Evolutionary conservation across 2,888 invertebrate species (phyloP).

Genomic region (Meandrusa payeni): DNA sequence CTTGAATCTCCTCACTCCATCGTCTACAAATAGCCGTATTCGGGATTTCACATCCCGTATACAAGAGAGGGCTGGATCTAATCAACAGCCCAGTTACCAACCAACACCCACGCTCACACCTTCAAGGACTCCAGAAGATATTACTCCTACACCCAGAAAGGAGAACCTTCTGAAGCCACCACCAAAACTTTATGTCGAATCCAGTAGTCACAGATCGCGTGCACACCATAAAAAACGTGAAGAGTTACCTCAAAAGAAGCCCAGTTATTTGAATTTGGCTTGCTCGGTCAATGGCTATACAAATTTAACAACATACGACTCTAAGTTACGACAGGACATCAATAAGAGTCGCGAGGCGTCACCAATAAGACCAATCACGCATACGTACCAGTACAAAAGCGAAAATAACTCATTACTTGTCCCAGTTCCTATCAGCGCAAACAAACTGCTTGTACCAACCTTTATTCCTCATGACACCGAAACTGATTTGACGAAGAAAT

Average conservation of each 20-base stretch:
- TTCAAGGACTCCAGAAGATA: slow-evolving; percentile 43
- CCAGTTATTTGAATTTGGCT: slow-evolving; percentile 93
- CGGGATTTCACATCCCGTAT: slow-evolving; percentile 82
- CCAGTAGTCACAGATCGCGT: slow-evolving; percentile 61
- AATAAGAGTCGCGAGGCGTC: slow-evolving; percentile 87
- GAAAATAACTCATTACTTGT: slow-evolving; percentile 68
- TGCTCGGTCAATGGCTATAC: slow-evolving; percentile 96
- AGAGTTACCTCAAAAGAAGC: slow-evolving; percentile 83
- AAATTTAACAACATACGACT: slow-evolving; percentile 92
- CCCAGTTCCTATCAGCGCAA: slow-evolving; percentile 72
- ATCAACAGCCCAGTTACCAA: slow-evolving; percentile 46
- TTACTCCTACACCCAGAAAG: slow-evolving; percentile 42
- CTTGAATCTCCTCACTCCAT: slow-evolving; percentile 82
- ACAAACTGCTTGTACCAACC: slow-evolving; percentile 80
- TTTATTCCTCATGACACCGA: slow-evolving; percentile 73
- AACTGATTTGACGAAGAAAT: slow-evolving; percentile 69
- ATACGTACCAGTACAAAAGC: slow-evolving; percentile 67
- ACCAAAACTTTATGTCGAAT: slow-evolving; percentile 60
- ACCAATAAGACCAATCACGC: slow-evolving; percentile 83
- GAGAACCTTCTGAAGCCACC: slow-evolving; percentile 69
- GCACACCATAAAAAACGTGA: slow-evolving; percentile 64
- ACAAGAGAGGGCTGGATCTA: slow-evolving; percentile 73
- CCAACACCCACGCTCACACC: slow-evolving; percentile 55
- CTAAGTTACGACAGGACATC: slow-evolving; percentile 87
- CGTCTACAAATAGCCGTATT: slow-evolving; percentile 79